Conservation (phyloP, 1,140 invertebrate species). For the Sipha flava region DNA sequence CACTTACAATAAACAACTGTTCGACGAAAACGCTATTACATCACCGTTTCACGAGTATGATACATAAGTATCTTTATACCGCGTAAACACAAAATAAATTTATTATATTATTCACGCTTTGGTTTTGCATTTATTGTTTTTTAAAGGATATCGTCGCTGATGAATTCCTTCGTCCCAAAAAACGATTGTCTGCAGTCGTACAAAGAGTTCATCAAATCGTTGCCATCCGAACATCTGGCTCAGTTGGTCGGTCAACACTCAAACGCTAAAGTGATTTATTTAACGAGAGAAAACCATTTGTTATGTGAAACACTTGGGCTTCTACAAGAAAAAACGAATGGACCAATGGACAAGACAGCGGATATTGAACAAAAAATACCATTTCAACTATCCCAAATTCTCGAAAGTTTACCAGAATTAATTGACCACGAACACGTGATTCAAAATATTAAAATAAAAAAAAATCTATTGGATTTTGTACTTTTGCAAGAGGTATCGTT, state of each 20-base stretch:
- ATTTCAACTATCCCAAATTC: background rate
- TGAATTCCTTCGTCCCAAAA: background rate
- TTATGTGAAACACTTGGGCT: background rate
- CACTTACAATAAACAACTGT: slow-evolving; percentile 73
- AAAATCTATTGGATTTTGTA: slow-evolving; percentile 35
- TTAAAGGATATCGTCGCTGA: background rate
- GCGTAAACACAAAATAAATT: background rate
- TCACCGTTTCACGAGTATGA: background rate
- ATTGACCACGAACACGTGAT: background rate
- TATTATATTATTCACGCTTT: background rate
- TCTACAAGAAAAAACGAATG: background rate
- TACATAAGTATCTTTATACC: background rate
- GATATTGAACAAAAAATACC: background rate
- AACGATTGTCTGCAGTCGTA: background rate
- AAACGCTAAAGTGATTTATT: background rate
- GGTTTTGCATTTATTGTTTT: no score
- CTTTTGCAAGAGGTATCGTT: slow-evolving; percentile 60
- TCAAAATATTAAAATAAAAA: background rate
- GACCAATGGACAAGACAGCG: background rate
- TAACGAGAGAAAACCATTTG: background rate
- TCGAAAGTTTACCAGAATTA: background rate
- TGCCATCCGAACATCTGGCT: background rate
- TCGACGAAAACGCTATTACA: slow-evolving; percentile 58
- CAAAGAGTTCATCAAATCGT: background rate
- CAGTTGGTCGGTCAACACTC: background rate